Conservation (phyloP, 2,888 invertebrate species). For the Lasioglossum leucozonium region DNA sequence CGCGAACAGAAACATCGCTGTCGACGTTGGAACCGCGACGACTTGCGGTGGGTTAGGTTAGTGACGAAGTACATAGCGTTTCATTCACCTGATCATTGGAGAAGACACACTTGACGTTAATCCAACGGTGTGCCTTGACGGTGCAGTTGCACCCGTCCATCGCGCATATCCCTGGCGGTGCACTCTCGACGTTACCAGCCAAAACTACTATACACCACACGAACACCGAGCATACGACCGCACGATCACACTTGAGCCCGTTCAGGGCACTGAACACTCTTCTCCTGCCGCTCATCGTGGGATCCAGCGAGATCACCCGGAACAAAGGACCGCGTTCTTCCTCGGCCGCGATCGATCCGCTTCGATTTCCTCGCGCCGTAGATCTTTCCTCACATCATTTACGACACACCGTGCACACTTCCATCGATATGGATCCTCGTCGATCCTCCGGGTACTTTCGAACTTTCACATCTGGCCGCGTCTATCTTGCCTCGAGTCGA, state of each 20-base stretch:
- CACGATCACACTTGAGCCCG: conserved; percentile 75
- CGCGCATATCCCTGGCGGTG: conserved; percentile 85
- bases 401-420: conserved; percentile 33
- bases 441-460: conserved; percentile 11
- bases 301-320: conserved; percentile 16
- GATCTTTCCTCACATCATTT: conserved; percentile 56
- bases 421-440: conserved; percentile 22
- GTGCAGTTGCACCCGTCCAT: conserved; percentile 87
- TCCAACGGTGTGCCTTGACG: conserved; percentile 87
- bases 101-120: conserved; percentile 88
- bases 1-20: not conserved
- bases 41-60: conserved; percentile 53
- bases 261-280: conserved; percentile 68
- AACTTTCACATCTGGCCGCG: conserved; percentile 31
- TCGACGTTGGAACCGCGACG: not conserved
- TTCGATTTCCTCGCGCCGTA: conserved; percentile 21
- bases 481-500: conserved; percentile 1
- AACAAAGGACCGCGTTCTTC: conserved; percentile 22
- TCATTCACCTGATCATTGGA: conserved; percentile 87
- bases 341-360: conserved; percentile 48
- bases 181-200: conserved; percentile 63
- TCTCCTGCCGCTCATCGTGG: conserved; percentile 60
- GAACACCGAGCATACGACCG: conserved; percentile 69
- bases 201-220: conserved; percentile 73
- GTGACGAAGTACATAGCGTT: conserved; percentile 42